Conservation (phyloP, 2,888 invertebrate genomes). For the Hirtodrosophila alboralis region DNA sequence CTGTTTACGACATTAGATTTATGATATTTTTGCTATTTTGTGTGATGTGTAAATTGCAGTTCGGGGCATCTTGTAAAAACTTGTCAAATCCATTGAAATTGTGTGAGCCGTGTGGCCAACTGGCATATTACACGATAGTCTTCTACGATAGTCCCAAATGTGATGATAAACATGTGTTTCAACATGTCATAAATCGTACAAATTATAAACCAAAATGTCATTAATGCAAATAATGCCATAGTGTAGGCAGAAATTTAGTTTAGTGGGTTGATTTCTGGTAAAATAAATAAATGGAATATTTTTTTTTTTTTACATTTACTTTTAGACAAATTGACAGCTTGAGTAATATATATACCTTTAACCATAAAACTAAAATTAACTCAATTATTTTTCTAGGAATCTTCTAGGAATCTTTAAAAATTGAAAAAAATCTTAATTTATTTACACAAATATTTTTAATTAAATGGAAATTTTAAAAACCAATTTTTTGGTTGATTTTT, state of each 20-base stretch:
- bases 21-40: slow-evolving; percentile 26
- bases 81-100: slow-evolving; percentile 44
- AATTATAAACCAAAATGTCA: slow-evolving; percentile 41
- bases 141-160: slow-evolving; percentile 13
- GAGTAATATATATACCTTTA: no score
- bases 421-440: no score
- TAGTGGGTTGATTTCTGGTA: slow-evolving; percentile 5
- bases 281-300: no score
- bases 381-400: no score
- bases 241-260: slow-evolving; percentile 1
- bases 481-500: no score
- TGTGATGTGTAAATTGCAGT: slow-evolving; percentile 44
- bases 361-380: no score
- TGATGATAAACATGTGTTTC: slow-evolving; percentile 51
- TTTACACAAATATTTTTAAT: no score
- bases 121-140: slow-evolving; percentile 21
- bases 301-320: no score
- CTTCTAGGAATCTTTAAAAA: no score
- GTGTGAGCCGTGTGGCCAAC: slow-evolving; percentile 27
- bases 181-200: slow-evolving; percentile 51
- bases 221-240: neutral
- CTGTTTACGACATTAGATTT: slow-evolving; percentile 34
- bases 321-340: no score
- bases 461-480: no score
- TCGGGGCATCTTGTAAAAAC: slow-evolving; percentile 29